Evolutionary conservation across 1,140 invertebrate species (phyloP).

Genomic region (roundworm (Caenorhabditis elegans)): WBcel235 BX284603.4:12905001-12905500

Average conservation of each 20-base stretch:
- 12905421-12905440: not conserved
- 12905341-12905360: too few relatives aligned
- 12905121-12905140: not conserved
- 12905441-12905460: too few relatives aligned
- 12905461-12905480: not conserved
- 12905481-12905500: slow-evolving; percentile 33
- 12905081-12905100: not conserved
- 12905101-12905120: not conserved
- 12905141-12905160: not conserved
- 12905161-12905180: slow-evolving; percentile 23
- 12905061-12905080: not conserved
- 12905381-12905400: not conserved
- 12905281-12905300: not conserved
- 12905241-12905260: not conserved
- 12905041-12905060: not conserved
- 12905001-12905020: too few relatives aligned
- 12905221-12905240: not conserved
- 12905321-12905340: too few relatives aligned
- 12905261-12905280: not conserved
- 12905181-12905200: not conserved
- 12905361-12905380: not conserved
- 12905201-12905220: not conserved
- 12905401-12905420: not conserved
- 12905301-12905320: not conserved
- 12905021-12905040: too few relatives aligned